A percentile compares a stretch with the other conserved stretches of the same genome.
phyloP scores from a whole-genome alignment of 2,113 vertebrate species.

The Poicephalus gulielmi region DNA sequence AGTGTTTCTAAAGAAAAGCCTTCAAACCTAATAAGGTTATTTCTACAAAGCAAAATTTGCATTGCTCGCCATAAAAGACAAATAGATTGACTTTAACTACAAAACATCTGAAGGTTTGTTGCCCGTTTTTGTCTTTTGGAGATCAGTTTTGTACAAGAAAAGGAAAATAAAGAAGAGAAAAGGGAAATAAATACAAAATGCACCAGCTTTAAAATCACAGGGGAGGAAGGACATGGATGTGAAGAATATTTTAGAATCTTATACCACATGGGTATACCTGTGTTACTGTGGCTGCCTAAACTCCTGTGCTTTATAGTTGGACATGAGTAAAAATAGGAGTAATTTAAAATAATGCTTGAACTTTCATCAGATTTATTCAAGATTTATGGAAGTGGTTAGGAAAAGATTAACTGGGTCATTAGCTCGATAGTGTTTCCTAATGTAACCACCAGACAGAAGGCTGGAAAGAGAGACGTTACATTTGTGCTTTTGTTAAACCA shows the following conservation, averaged over 20 bases:
- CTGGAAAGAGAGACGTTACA: background rate
- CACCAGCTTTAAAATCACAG: background rate
- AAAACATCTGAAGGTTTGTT: background rate
- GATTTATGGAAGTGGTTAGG: background rate
- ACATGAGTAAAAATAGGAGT: background rate
- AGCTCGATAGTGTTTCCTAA: background rate
- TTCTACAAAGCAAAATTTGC: conserved; percentile 58
- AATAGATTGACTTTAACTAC: conserved; percentile 5
- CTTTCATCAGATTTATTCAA: background rate
- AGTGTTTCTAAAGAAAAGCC: conserved; percentile 59
- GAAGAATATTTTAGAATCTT: background rate
- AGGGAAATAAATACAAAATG: background rate
- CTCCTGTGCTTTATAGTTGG: background rate
- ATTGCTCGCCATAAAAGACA: conserved; percentile 33
- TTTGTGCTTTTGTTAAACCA: background rate
- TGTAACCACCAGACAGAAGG: background rate
- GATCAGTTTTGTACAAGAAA: background rate
- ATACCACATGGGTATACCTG: background rate
- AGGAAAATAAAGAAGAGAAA: background rate
- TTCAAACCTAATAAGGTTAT: conserved; percentile 63
- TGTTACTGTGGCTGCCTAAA: background rate
- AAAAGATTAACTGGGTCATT: conserved; percentile 15
- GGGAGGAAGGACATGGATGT: background rate
- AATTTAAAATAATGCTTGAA: background rate
- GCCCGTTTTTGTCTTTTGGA: background rate